Percentiles rank a stretch among this genome's conserved stretches.
These are phyloP conservation scores for Idaea biselata DNA, from an alignment of 2,888 invertebrate genomes.

Conservation along the genomic window DNA sequence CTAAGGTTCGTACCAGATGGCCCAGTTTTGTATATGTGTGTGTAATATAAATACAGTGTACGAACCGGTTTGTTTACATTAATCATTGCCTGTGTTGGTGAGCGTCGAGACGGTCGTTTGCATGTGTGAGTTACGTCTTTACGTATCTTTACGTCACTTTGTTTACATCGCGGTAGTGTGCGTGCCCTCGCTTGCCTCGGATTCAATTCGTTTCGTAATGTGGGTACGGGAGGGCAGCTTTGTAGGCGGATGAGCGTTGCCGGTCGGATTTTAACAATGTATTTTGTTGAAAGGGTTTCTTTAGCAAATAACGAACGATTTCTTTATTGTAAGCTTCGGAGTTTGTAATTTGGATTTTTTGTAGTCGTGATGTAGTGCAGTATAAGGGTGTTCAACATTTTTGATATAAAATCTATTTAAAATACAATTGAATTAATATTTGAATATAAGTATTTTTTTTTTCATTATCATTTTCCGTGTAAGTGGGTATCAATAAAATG, in stretches of 20 bases:
- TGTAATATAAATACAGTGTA: slow-evolving; percentile 33
- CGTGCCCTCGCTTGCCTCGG: slow-evolving; percentile 29
- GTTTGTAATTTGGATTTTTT: background rate
- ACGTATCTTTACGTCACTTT: slow-evolving; percentile 76
- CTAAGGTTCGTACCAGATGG: slow-evolving; percentile 59
- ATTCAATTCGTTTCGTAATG: slow-evolving; percentile 33
- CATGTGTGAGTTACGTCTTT: slow-evolving; percentile 66
- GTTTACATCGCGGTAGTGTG: slow-evolving; percentile 65
- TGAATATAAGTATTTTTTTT: too few relatives aligned
- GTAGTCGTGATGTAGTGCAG: background rate
- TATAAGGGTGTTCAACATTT: background rate
- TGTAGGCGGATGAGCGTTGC: background rate
- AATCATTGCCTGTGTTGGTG: slow-evolving; percentile 54
- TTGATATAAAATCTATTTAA: background rate
- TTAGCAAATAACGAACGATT: background rate
- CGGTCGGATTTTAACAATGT: background rate
- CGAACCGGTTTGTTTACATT: slow-evolving; percentile 77
- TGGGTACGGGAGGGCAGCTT: slow-evolving; percentile 29
- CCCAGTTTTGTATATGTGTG: slow-evolving; percentile 58
- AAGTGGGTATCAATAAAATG: background rate
- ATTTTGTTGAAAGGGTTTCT: slow-evolving; percentile 1
- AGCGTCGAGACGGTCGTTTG: slow-evolving; percentile 41
- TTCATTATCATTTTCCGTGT: background rate
- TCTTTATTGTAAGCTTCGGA: background rate
- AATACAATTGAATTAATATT: background rate